Evolutionary conservation across 2,888 invertebrate species (phyloP), one percentile per base, ranked within the genome.

Genomic region (Dexiosoma caninum): DNA sequence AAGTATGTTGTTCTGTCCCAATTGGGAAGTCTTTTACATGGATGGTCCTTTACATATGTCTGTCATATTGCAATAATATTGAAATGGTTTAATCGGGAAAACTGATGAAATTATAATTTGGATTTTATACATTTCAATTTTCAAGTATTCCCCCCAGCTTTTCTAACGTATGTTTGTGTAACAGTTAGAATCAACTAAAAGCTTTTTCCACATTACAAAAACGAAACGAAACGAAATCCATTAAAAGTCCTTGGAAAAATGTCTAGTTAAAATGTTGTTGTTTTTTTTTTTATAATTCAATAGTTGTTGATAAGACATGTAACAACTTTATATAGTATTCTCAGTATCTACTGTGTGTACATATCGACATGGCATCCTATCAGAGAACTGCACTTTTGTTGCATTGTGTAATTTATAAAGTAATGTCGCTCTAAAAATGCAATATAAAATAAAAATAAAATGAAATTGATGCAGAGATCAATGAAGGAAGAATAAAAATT

Each of bases 391-490:
- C 57, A 79, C 69, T 64, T 64, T 64, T 59, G 79, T 37, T 74
- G 57, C 69, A 69, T 57, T 74, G 69, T 64, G 74, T 42, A 69
- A 37, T 74, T 64, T 51, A 57, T 64, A 74, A 69, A 79, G 74
- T 74, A 74, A 78, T 57, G 21, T 1, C n/a, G n/a, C 16, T 9
- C 46, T 70, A 40, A 59, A 67, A 66, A 12, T 8, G 49, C 8
- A 46, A 19, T 27, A 7, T 40, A 55, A 27, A 59, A 27, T 6
- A 30, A 40, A 32, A 23, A 32, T 0, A 21, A 49, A 35, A 21
- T 27, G 27, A 5, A 55, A n/a, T 27, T 42, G 14, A 19, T 12
- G 23, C 19, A 23, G 5, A 32, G 2, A 57, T 35, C 16, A 16
- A 19, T 10, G 7, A 21, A 8, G 19, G 12, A n/a, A 14, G 46